A percentile compares a stretch with the other conserved stretches of the same genome.
Conservation (phyloP, 2,113 vertebrate genomes). For the Poeciliopsis prolifica region DNA sequence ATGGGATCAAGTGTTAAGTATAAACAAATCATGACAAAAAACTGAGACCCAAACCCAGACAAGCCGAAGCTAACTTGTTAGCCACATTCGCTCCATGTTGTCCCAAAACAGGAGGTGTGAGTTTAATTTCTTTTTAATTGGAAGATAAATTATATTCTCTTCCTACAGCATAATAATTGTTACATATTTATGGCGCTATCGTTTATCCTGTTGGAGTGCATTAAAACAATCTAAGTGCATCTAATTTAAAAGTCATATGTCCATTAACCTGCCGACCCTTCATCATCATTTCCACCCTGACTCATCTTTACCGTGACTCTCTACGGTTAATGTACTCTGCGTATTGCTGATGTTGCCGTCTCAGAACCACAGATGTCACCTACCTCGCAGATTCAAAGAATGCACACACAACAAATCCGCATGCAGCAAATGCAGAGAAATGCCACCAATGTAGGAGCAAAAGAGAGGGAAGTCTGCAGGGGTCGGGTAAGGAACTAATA, state of each 20-base stretch:
- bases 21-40: too few species aligned
- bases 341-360: constrained; percentile 59
- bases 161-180: neutral
- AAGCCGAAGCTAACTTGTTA: too few species aligned
- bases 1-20: too few species aligned
- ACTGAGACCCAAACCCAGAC: too few species aligned
- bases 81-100: too few species aligned
- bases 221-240: constrained; percentile 1
- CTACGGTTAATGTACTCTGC: constrained; percentile 52
- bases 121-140: too few species aligned
- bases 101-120: too few species aligned
- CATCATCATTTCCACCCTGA: constrained; percentile 44
- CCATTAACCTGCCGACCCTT: constrained; percentile 35
- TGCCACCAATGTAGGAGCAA: neutral
- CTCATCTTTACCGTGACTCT: constrained; percentile 52
- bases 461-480: constrained; percentile 31
- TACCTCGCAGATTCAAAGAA: constrained; percentile 11
- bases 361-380: constrained; percentile 59
- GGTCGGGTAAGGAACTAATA: constrained; percentile 16
- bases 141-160: neutral
- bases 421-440: neutral
- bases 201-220: neutral
- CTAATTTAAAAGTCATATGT: constrained; percentile 30
- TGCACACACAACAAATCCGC: neutral
- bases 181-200: neutral